Evolutionary conservation across 2,888 invertebrate species (phyloP).

Genomic region (Phoenoteleia sp.): DNA sequence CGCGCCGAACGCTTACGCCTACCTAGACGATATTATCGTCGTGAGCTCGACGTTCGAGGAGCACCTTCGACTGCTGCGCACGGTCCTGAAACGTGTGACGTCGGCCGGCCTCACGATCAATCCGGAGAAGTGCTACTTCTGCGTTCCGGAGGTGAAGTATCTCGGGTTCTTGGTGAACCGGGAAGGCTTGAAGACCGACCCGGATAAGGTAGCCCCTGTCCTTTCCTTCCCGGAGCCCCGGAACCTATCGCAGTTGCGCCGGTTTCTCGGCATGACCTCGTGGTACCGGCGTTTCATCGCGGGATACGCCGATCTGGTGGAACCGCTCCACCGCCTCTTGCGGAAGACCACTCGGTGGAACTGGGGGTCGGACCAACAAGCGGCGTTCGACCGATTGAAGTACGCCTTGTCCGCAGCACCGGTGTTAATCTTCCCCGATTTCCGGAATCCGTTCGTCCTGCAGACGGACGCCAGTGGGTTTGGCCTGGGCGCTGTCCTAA

Average conservation of each 20-base stretch:
- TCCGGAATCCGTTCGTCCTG: too few species aligned
- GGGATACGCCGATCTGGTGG: background rate
- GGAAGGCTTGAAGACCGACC: slow-evolving; percentile 41
- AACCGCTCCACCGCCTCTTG: too few species aligned
- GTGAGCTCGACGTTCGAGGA: background rate
- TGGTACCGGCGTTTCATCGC: background rate
- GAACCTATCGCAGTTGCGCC: slow-evolving; percentile 70
- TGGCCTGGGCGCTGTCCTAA: background rate
- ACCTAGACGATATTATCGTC: slow-evolving; percentile 53
- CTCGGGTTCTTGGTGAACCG: slow-evolving; percentile 48
- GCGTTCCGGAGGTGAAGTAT: slow-evolving; percentile 46
- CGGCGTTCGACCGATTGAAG: too few species aligned
- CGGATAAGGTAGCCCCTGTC: slow-evolving; percentile 28
- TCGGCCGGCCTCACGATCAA: too few species aligned
- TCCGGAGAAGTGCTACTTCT: slow-evolving; percentile 60
- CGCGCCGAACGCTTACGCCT: slow-evolving; percentile 77
- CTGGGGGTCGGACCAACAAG: too few species aligned
- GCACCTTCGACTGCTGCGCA: too few species aligned
- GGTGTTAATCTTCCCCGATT: too few species aligned
- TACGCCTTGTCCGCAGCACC: too few species aligned
- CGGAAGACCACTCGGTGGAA: too few species aligned
- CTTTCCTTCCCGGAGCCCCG: slow-evolving; percentile 25
- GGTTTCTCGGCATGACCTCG: slow-evolving; percentile 74
- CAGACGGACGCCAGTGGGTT: too few species aligned
- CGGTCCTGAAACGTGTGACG: too few species aligned